Evolutionary conservation across 2,888 invertebrate species (phyloP).

Genomic region (Scelioninae gen. 1): DNA sequence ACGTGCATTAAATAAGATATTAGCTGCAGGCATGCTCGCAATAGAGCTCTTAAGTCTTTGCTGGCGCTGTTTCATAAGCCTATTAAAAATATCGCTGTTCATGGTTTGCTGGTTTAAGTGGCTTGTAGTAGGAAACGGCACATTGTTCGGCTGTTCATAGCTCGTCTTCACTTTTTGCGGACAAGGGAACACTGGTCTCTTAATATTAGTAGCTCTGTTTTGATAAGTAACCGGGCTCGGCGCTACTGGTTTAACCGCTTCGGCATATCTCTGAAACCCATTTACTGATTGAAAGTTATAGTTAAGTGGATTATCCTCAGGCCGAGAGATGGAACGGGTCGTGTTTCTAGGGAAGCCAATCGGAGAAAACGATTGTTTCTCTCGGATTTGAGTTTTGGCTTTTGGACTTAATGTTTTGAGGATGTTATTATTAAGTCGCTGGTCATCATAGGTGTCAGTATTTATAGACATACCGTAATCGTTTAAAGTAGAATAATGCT

Average conservation of each 20-base stretch:
- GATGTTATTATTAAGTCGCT: constrained; percentile 78
- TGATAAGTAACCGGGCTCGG: constrained; percentile 75
- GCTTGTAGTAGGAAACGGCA: constrained; percentile 74
- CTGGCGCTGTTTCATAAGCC: constrained; percentile 80
- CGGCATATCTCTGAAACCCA: constrained; percentile 80
- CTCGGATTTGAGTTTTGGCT: constrained; percentile 54
- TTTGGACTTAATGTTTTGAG: constrained; percentile 77
- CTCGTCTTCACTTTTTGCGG: constrained; percentile 78
- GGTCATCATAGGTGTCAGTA: constrained; percentile 73
- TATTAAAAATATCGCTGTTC: constrained; percentile 79
- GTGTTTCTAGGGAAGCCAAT: constrained; percentile 79
- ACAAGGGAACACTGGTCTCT: constrained; percentile 75
- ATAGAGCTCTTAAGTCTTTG: constrained; percentile 71
- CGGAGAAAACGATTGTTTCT: constrained; percentile 76
- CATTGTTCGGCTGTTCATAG: constrained; percentile 77
- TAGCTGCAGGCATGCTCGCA: constrained; percentile 76
- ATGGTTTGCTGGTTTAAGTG: constrained; percentile 76
- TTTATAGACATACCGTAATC: constrained; percentile 75
- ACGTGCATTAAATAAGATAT: constrained; percentile 80
- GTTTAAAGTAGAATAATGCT: constrained; percentile 74
- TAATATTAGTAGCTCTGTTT: constrained; percentile 67
- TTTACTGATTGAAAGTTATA: constrained; percentile 78
- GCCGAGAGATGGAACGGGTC: constrained; percentile 47
- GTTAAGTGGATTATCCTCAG: constrained; percentile 76
- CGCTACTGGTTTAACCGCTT: constrained; percentile 76